These are phyloP conservation scores for Vireo griseus DNA, from an alignment of 2,797 vertebrate species.

Conservation along the genomic window DNA sequence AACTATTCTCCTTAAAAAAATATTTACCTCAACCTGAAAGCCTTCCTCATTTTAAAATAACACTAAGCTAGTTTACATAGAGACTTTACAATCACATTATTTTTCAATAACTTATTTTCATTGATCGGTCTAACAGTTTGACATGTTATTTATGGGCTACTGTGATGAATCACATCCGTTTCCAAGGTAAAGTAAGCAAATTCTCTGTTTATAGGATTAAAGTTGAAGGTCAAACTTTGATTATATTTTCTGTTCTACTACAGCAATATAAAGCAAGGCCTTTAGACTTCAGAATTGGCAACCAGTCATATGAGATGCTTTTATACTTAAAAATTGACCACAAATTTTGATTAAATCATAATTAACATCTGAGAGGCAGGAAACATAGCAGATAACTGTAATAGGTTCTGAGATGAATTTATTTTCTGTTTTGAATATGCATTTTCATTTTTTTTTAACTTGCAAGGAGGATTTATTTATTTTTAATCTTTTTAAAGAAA, in stretches of 20 bases:
- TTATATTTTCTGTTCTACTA: slow-evolving; percentile 70
- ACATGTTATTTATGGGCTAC: slow-evolving; percentile 76
- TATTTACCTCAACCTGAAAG: not conserved
- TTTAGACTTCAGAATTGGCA: slow-evolving; percentile 52
- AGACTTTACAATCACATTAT: slow-evolving; percentile 72
- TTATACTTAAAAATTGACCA: slow-evolving; percentile 67
- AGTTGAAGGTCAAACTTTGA: slow-evolving; percentile 73
- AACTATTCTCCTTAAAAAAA: not conserved
- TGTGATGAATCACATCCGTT: slow-evolving; percentile 74
- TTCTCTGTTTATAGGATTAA: slow-evolving; percentile 75
- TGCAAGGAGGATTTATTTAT: slow-evolving; percentile 2
- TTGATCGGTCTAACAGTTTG: slow-evolving; percentile 73
- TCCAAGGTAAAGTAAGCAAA: slow-evolving; percentile 76
- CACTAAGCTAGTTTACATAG: slow-evolving; percentile 54
- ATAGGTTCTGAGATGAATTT: not conserved
- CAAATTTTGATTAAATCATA: slow-evolving; percentile 33
- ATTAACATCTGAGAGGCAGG: slow-evolving; percentile 4
- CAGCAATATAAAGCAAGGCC: slow-evolving; percentile 59
- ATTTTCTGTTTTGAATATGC: not conserved
- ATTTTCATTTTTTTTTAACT: not conserved
- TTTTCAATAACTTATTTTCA: slow-evolving; percentile 76
- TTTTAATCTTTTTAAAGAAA: slow-evolving; percentile 20
- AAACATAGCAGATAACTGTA: not conserved
- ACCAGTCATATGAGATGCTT: slow-evolving; percentile 57
- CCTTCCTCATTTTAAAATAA: slow-evolving; percentile 54